Conservation (phyloP, 2,797 vertebrate species). For the Pachyuromys duprasi region DNA sequence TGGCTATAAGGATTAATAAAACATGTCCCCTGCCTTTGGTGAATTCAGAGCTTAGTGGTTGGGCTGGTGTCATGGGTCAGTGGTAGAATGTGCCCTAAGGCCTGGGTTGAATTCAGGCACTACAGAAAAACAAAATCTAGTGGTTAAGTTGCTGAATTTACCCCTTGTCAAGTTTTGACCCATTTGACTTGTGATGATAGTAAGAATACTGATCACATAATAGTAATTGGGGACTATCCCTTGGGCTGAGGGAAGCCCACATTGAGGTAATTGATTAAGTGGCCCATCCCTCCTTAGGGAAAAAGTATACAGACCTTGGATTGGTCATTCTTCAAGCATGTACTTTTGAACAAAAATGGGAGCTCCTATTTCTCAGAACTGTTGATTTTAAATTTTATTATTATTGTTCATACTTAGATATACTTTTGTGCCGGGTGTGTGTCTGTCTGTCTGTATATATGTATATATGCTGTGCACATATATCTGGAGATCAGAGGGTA, state of each 20-base stretch:
- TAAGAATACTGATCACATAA: slow-evolving; percentile 10
- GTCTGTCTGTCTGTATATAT: neutral
- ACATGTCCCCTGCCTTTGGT: neutral
- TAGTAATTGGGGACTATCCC: neutral
- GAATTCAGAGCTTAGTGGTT: slow-evolving; percentile 7
- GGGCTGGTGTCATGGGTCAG: neutral
- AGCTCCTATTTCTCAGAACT: slow-evolving; percentile 44
- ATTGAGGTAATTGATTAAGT: neutral
- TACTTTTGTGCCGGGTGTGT: neutral
- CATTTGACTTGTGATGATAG: neutral
- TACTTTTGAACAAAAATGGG: slow-evolving; percentile 61
- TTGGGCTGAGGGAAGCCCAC: neutral
- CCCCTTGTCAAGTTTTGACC: slow-evolving; percentile 12
- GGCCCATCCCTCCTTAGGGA: neutral
- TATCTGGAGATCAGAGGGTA: neutral
- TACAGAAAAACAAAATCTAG: neutral
- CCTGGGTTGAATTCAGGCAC: neutral
- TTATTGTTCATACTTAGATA: neutral
- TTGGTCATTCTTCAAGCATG: neutral
- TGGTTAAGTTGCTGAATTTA: slow-evolving; percentile 35
- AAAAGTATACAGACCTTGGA: neutral
- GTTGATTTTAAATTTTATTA: neutral
- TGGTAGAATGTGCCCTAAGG: neutral
- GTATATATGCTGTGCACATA: neutral
- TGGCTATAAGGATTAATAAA: slow-evolving; percentile 41